A percentile compares a stretch with the other conserved stretches of the same genome.
Evolutionary conservation across 2,888 invertebrate species (phyloP).

Genomic region (Phrixothrix hirtus): DNA sequence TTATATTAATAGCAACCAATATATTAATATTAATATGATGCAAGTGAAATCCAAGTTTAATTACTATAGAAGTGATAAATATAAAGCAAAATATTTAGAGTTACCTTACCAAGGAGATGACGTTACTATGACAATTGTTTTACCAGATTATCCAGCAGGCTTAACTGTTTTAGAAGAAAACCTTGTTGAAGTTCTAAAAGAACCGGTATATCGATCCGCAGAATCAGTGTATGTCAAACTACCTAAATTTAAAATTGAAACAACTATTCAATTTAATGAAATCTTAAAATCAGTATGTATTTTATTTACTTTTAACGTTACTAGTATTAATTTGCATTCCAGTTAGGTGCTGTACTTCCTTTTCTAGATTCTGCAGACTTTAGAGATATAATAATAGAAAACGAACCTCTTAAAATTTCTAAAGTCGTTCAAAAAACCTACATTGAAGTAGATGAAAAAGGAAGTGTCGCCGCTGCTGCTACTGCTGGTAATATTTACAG

Average conservation of each 20-base stretch:
- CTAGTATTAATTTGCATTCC: neutral
- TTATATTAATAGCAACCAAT: conserved; percentile 33
- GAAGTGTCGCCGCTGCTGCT: neutral
- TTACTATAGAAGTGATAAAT: conserved; percentile 42
- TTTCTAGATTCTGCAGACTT: conserved; percentile 3
- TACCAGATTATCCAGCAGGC: conserved; percentile 12
- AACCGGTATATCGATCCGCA: neutral
- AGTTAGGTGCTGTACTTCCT: conserved; percentile 5
- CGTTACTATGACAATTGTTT: conserved; percentile 32
- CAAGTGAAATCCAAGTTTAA: conserved; percentile 35
- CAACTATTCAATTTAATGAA: neutral
- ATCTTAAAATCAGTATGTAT: conserved; percentile 4
- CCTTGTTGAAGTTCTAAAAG: neutral
- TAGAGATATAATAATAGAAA: conserved; percentile 55
- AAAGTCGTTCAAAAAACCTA: conserved; percentile 19
- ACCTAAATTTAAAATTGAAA: conserved; percentile 4
- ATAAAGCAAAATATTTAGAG: conserved; percentile 45
- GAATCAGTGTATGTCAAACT: neutral
- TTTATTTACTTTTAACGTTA: neutral
- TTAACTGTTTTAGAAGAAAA: conserved; percentile 1
- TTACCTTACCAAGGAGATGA: conserved; percentile 38
- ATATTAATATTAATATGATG: conserved; percentile 46
- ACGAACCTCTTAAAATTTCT: conserved; percentile 6
- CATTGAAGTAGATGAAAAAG: conserved; percentile 9
- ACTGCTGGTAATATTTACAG: conserved; percentile 1